phyloP scores from a whole-genome alignment of 2,888 invertebrate genomes.

The Acanthosepion pharaonis region DNA sequence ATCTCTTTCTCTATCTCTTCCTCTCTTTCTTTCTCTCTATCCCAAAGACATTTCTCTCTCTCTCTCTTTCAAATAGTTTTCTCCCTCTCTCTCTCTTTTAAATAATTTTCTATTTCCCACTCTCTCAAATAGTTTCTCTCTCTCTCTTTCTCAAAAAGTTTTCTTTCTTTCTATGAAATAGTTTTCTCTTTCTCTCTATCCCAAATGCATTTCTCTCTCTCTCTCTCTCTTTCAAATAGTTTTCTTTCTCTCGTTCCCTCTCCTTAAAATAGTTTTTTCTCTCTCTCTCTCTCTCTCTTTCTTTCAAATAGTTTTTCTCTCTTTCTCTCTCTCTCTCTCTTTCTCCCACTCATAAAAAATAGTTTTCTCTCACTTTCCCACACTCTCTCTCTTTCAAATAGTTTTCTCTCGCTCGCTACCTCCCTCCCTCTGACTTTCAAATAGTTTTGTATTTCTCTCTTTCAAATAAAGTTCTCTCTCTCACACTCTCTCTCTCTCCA shows the following conservation, averaged over 20 bases:
- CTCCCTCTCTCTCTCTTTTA: background rate
- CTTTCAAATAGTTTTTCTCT: too few relatives aligned
- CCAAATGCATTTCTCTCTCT: too few relatives aligned
- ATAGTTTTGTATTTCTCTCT: constrained; percentile 33
- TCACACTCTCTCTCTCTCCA: background rate
- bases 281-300: background rate
- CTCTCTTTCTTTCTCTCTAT: constrained; percentile 38
- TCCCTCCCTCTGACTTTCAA: background rate
- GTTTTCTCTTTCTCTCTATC: background rate
- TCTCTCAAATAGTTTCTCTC: constrained; percentile 23
- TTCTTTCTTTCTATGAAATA: background rate
- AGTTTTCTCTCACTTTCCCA: too few relatives aligned
- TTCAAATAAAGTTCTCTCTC: constrained; percentile 38
- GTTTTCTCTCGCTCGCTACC: background rate
- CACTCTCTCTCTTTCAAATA: too few relatives aligned
- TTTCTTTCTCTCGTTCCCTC: background rate
- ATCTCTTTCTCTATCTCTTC: background rate
- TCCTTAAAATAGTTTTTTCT: background rate
- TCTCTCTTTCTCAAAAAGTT: background rate
- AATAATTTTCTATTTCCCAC: background rate
- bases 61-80: background rate
- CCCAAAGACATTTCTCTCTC: background rate
- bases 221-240: too few relatives aligned
- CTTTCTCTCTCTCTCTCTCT: too few relatives aligned
- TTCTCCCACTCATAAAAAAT: too few relatives aligned